phyloP scores from a whole-genome alignment of 2,888 invertebrate genomes.

The Pollenia labialis region DNA sequence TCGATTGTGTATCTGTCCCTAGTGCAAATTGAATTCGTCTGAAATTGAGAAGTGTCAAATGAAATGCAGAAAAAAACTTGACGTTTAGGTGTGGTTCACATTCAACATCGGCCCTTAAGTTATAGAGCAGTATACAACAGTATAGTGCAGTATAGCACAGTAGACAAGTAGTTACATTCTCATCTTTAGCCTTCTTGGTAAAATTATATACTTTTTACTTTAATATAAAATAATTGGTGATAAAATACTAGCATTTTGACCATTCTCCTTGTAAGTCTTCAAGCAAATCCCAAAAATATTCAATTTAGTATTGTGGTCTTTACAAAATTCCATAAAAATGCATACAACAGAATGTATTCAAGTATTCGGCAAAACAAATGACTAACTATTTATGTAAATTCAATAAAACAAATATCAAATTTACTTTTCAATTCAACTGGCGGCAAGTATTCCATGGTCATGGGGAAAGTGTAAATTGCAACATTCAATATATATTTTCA shows the following conservation, averaged over 20 bases:
- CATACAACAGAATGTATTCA: neutral
- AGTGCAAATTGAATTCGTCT: no score
- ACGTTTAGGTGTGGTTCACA: no score
- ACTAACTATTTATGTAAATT: conserved; percentile 58
- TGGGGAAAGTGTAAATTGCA: neutral
- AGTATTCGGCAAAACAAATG: conserved; percentile 40
- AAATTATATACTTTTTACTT: no score
- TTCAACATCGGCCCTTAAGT: no score
- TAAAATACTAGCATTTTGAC: neutral
- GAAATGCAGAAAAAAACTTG: no score
- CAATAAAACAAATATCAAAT: conserved; percentile 20
- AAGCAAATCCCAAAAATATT: conserved; percentile 24
- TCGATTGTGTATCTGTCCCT: no score
- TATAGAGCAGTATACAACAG: no score
- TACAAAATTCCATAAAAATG: conserved; percentile 6
- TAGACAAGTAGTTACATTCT: no score
- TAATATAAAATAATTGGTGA: neutral
- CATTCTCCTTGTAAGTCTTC: neutral
- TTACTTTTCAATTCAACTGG: conserved; percentile 2
- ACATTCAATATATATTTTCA: conserved; percentile 23
- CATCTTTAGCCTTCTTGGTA: no score
- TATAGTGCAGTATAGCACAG: no score
- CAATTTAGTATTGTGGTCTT: conserved; percentile 57
- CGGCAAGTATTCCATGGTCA: neutral
- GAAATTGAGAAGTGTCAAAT: no score